A percentile compares a stretch with the other conserved stretches of the same genome.
Conservation (phyloP, 53 echinoderm and acorn worm species). For the Astropecten irregularis region DNA sequence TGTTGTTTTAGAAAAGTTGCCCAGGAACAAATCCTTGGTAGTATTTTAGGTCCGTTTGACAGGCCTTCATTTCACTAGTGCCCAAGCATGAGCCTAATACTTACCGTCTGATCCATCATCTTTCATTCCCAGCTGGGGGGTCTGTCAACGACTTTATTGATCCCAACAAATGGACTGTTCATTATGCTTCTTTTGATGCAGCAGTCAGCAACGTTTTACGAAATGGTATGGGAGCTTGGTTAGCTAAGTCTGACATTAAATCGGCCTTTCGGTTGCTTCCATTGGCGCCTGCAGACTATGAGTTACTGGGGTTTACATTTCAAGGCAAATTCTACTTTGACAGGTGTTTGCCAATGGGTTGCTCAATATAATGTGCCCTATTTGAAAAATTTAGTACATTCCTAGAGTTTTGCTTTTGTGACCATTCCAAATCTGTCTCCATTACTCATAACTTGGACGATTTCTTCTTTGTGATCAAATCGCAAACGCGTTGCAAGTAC, state of each 20-base stretch:
- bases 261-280: no score
- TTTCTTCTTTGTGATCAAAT: constrained; percentile 6
- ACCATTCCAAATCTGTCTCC: not conserved
- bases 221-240: constrained; percentile 46
- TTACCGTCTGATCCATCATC: no score
- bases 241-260: no score
- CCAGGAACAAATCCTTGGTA: constrained; percentile 10
- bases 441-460: constrained; percentile 39
- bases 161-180: no score
- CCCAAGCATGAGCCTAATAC: no score
- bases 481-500: not conserved
- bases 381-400: no score
- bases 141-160: no score
- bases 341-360: constrained; percentile 68
- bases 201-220: constrained; percentile 29
- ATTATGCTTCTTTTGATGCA: no score
- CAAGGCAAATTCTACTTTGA: constrained; percentile 41
- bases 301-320: no score
- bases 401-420: not conserved
- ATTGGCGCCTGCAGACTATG: no score
- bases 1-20: not conserved
- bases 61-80: constrained; percentile 27
- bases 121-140: no score
- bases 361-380: constrained; percentile 45
- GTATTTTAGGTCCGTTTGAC: constrained; percentile 32